Conservation (phyloP, 2,888 invertebrate genomes). For the Habroteleia sp. region DNA sequence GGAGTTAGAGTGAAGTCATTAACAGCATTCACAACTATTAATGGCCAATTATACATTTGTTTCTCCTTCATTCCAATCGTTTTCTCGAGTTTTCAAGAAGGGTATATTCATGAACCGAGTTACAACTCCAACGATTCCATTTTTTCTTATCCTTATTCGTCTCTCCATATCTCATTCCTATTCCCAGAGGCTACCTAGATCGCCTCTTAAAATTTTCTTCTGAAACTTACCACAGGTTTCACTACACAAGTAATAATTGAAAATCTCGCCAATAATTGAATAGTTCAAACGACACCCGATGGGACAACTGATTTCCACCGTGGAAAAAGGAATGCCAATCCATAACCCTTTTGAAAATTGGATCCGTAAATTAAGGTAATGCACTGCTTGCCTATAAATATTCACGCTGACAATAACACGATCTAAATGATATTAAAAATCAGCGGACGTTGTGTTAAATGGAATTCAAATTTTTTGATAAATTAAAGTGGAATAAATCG, state of each 20-base stretch:
- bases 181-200: slow-evolving; percentile 53
- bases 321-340: slow-evolving; percentile 25
- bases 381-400: slow-evolving; percentile 39
- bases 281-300: slow-evolving; percentile 47
- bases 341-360: slow-evolving; percentile 50
- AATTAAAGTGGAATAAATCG: slow-evolving; percentile 29
- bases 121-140: not conserved
- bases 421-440: slow-evolving; percentile 43
- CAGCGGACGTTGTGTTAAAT: slow-evolving; percentile 24
- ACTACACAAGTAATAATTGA: slow-evolving; percentile 57
- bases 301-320: slow-evolving; percentile 61
- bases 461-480: slow-evolving; percentile 41
- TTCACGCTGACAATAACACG: slow-evolving; percentile 40
- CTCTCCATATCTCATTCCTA: slow-evolving; percentile 51
- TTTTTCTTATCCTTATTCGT: slow-evolving; percentile 28
- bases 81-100: no score
- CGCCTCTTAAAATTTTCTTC: slow-evolving; percentile 58
- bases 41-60: no score
- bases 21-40: no score
- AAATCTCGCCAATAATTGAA: slow-evolving; percentile 59
- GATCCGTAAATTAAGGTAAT: slow-evolving; percentile 43
- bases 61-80: no score
- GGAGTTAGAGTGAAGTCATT: no score
- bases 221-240: slow-evolving; percentile 49
- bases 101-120: not conserved